These are phyloP conservation scores for Neodiprion pinetum DNA, from an alignment of 1,140 invertebrate genomes.

Conservation along the genomic window DNA sequence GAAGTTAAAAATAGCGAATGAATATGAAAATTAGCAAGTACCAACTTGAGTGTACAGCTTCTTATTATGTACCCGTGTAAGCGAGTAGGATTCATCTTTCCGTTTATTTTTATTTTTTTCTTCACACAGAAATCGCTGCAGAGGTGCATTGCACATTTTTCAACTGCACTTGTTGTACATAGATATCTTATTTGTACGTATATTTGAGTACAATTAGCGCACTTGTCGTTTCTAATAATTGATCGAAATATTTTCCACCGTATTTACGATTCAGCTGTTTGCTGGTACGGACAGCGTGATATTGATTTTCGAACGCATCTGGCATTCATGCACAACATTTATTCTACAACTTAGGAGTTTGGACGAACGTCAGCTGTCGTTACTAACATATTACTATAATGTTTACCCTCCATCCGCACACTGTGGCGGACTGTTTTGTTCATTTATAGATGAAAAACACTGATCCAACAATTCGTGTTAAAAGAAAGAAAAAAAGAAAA, in stretches of 20 bases:
- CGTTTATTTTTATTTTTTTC: too few relatives aligned
- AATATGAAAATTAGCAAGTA: too few relatives aligned
- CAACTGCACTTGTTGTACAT: not conserved
- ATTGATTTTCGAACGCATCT: not conserved
- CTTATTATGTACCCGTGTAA: too few relatives aligned
- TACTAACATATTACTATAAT: not conserved
- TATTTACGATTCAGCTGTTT: not conserved
- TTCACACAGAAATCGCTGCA: not conserved
- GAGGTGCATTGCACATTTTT: not conserved
- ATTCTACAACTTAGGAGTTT: constrained; percentile 5
- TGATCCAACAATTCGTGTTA: too few relatives aligned
- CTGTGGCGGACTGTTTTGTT: too few relatives aligned
- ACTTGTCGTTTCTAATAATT: not conserved
- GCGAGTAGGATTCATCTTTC: too few relatives aligned
- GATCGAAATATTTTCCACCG: not conserved
- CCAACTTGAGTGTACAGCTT: too few relatives aligned
- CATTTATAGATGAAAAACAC: too few relatives aligned
- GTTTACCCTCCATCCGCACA: not conserved
- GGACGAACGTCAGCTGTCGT: not conserved
- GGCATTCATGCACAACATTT: constrained; percentile 3
- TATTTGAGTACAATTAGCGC: not conserved
- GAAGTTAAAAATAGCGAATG: too few relatives aligned
- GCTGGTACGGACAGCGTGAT: not conserved
- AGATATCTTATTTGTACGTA: not conserved
- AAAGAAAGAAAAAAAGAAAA: too few relatives aligned